phyloP scores from a whole-genome alignment of 1,140 invertebrate species.

The Eubasilissa regina region DNA sequence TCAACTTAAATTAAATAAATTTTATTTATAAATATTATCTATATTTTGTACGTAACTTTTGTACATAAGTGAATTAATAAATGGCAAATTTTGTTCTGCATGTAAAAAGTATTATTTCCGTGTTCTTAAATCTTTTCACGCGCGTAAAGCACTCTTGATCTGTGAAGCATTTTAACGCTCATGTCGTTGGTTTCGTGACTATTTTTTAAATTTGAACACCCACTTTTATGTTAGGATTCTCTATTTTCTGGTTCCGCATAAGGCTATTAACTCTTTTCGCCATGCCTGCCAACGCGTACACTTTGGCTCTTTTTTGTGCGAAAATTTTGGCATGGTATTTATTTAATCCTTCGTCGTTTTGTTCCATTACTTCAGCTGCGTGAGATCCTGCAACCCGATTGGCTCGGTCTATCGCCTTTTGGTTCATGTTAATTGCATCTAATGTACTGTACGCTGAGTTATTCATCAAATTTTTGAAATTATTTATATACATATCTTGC shows the following conservation, averaged over 20 bases:
- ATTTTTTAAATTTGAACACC: slow-evolving; percentile 56
- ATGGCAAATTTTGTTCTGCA: too few relatives aligned
- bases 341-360: background rate
- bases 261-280: slow-evolving; percentile 48
- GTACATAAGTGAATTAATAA: too few relatives aligned
- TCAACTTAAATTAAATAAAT: too few relatives aligned
- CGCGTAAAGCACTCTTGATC: too few relatives aligned
- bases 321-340: slow-evolving; percentile 17
- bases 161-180: background rate
- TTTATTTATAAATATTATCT: too few relatives aligned
- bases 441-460: background rate
- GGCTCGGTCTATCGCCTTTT: background rate
- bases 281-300: slow-evolving; percentile 48
- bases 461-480: background rate
- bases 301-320: slow-evolving; percentile 23
- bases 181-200: slow-evolving; percentile 41
- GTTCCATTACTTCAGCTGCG: background rate
- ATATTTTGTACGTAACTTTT: too few relatives aligned
- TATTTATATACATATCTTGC: slow-evolving; percentile 22
- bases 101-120: too few relatives aligned
- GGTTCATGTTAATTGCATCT: background rate
- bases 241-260: slow-evolving; percentile 30
- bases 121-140: too few relatives aligned
- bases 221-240: slow-evolving; percentile 48
- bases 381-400: slow-evolving; percentile 22